phyloP scores from a whole-genome alignment of 2,797 vertebrate species.

The Mycteria americana region DNA sequence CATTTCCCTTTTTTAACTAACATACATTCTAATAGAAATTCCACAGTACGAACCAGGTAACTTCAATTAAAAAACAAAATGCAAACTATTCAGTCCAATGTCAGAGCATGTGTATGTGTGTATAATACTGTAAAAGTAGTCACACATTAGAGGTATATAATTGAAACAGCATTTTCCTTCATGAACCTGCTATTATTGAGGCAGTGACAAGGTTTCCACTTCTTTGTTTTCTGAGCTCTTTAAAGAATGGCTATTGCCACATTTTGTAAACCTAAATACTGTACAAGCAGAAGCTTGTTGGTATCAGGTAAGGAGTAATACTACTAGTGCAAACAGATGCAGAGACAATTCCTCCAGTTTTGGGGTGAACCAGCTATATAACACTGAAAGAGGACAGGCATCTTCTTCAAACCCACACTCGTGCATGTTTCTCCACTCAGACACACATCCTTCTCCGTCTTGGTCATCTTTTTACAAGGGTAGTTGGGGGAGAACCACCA shows the following conservation, averaged over 20 bases:
- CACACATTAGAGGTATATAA: slow-evolving; percentile 66
- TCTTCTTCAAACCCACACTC: slow-evolving; percentile 33
- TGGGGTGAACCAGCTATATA: slow-evolving; percentile 37
- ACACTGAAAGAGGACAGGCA: slow-evolving; percentile 14
- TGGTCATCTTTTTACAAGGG: slow-evolving; percentile 26
- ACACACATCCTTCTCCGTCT: slow-evolving; percentile 20
- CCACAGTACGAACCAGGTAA: slow-evolving; percentile 27
- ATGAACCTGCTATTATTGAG: slow-evolving; percentile 50
- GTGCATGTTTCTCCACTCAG: slow-evolving; percentile 28
- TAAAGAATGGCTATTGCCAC: slow-evolving; percentile 38
- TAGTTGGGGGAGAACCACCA: not conserved
- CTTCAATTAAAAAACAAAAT: slow-evolving; percentile 32
- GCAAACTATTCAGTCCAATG: slow-evolving; percentile 16
- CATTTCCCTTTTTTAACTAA: slow-evolving; percentile 32
- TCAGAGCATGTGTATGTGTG: slow-evolving; percentile 39
- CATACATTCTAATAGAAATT: slow-evolving; percentile 57
- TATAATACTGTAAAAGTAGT: slow-evolving; percentile 62
- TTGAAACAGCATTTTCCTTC: slow-evolving; percentile 63
- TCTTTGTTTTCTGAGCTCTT: slow-evolving; percentile 61
- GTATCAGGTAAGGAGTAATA: slow-evolving; percentile 64
- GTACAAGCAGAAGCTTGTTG: slow-evolving; percentile 66
- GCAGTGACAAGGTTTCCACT: slow-evolving; percentile 47
- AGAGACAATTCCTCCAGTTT: slow-evolving; percentile 48
- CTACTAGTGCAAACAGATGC: slow-evolving; percentile 73
- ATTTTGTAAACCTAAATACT: slow-evolving; percentile 61